Percentiles rank a stretch among this genome's conserved stretches.
Conservation (phyloP, 2,797 vertebrate genomes). For the Coccyzus lansbergi region DNA sequence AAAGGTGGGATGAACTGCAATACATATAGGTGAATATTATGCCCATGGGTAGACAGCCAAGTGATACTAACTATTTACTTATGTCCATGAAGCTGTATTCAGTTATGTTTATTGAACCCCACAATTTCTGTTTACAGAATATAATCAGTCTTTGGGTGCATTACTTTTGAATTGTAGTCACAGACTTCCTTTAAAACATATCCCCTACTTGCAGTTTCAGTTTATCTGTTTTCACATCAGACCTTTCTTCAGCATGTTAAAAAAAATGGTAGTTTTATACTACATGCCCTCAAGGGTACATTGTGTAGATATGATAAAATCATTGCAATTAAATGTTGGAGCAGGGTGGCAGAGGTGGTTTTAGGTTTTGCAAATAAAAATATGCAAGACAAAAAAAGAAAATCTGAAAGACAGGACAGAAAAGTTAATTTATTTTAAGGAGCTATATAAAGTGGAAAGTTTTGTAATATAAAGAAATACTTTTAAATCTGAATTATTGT, state of each 20-base stretch:
- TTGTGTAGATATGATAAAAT: neutral
- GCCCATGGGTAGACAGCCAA: fast-evolving
- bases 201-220: neutral
- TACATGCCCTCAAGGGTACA: neutral
- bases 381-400: neutral
- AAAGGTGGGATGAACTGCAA: neutral
- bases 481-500: neutral
- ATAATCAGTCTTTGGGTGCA: fast-evolving
- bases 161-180: neutral
- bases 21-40: neutral
- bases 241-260: neutral
- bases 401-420: neutral
- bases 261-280: neutral
- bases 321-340: neutral
- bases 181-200: neutral
- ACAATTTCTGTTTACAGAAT: neutral
- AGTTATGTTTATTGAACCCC: neutral
- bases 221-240: neutral
- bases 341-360: no score
- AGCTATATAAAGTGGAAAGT: neutral
- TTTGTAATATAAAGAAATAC: neutral
- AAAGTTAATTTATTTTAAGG: neutral
- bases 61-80: neutral
- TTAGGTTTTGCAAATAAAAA: neutral
- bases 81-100: neutral